Evolutionary conservation across 2,888 invertebrate species (phyloP).

Genomic region (Teinopalpus imperialis): DNA sequence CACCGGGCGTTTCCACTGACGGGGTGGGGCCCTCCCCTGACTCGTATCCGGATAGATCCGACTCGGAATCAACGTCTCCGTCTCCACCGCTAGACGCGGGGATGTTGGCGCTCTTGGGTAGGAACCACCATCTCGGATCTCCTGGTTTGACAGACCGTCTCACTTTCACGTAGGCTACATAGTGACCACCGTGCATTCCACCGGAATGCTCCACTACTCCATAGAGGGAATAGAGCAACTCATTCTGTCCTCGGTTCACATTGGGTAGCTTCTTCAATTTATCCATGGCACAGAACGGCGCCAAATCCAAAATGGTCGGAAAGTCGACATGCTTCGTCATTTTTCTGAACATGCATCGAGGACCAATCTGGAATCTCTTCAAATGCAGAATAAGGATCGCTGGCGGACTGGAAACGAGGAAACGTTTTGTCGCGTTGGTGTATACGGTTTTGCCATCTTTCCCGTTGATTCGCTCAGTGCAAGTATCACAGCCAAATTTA

Average conservation of each 20-base stretch:
- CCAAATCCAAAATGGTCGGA: slow-evolving; percentile 91
- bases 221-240: slow-evolving; percentile 93
- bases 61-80: slow-evolving; percentile 75
- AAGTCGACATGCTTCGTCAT: slow-evolving; percentile 93
- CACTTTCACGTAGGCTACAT: slow-evolving; percentile 97
- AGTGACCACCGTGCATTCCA: slow-evolving; percentile 91
- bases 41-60: slow-evolving; percentile 79
- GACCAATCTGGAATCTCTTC: slow-evolving; percentile 95
- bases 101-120: slow-evolving; percentile 83
- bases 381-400: slow-evolving; percentile 96
- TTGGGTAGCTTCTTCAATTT: slow-evolving; percentile 84
- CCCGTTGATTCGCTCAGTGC: slow-evolving; percentile 88
- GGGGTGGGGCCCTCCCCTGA: slow-evolving; percentile 70
- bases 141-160: slow-evolving; percentile 82
- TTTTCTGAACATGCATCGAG: slow-evolving; percentile 89
- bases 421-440: slow-evolving; percentile 91
- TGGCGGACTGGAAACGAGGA: slow-evolving; percentile 94
- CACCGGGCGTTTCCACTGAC: slow-evolving; percentile 75
- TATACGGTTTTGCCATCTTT: slow-evolving; percentile 88
- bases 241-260: slow-evolving; percentile 83
- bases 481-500: slow-evolving; percentile 95
- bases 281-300: slow-evolving; percentile 92
- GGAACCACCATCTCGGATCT: slow-evolving; percentile 88
- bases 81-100: slow-evolving; percentile 67
- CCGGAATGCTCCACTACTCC: slow-evolving; percentile 98